Evolutionary conservation across 1,140 invertebrate genomes (phyloP).

Genomic region (Drosophila truncata): DNA sequence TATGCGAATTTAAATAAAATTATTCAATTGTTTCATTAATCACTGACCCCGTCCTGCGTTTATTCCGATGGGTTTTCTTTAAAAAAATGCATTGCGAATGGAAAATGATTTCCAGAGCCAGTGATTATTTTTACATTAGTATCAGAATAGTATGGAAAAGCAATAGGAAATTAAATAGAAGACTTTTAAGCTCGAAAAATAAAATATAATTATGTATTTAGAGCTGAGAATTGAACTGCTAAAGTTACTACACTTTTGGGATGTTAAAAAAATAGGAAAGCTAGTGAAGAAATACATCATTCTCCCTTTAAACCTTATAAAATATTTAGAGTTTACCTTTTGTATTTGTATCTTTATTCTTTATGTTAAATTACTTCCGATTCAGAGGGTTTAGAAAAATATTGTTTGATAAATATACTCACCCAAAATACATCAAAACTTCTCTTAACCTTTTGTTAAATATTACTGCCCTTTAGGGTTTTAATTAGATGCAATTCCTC

Average conservation of each 20-base stretch:
- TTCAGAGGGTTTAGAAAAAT: too few species aligned
- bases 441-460: constrained; percentile 4
- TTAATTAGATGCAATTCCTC: background rate
- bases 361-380: background rate
- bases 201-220: too few species aligned
- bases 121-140: constrained; percentile 47
- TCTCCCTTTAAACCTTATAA: background rate
- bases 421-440: background rate
- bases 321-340: background rate
- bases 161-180: too few species aligned
- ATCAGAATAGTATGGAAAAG: background rate
- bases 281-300: background rate
- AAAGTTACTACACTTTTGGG: background rate
- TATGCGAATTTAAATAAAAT: constrained; percentile 84
- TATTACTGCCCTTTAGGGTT: background rate
- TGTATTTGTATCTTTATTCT: too few species aligned
- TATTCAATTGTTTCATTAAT: constrained; percentile 79
- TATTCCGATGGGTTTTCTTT: constrained; percentile 6
- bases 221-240: background rate
- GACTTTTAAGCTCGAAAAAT: background rate
- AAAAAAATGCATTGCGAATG: constrained; percentile 54
- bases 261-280: background rate
- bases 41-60: constrained; percentile 46
- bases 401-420: background rate
- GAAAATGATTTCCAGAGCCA: constrained; percentile 47